Evolutionary conservation across 2,888 invertebrate species (phyloP).

Genomic region (Dermolepida albohirtum): DNA sequence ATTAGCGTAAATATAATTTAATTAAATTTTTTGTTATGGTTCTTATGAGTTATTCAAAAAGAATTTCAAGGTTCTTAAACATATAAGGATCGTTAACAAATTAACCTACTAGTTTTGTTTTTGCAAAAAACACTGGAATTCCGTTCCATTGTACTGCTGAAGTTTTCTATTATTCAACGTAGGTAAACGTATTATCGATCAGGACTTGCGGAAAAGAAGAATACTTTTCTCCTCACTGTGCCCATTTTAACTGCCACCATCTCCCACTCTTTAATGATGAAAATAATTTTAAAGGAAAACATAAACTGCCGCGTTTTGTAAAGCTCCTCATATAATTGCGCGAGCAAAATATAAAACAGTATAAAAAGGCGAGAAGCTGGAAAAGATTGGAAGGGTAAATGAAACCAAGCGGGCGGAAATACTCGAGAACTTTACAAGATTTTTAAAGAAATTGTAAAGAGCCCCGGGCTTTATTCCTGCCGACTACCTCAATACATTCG

Average conservation of each 20-base stretch:
- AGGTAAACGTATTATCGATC: no score
- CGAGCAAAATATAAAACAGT: conserved; percentile 50
- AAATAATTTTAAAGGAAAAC: conserved; percentile 43
- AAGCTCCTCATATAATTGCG: conserved; percentile 52
- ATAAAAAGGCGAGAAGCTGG: conserved; percentile 54
- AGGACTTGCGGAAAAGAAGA: no score
- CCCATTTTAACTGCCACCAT: background rate
- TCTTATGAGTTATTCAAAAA: no score
- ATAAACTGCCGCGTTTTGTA: conserved; percentile 47
- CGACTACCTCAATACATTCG: conserved; percentile 41
- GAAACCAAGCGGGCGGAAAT: conserved; percentile 55
- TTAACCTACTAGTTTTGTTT: no score
- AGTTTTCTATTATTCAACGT: no score
- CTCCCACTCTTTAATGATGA: conserved; percentile 36
- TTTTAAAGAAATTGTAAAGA: conserved; percentile 53
- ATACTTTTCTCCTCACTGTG: no score
- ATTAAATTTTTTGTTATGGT: no score
- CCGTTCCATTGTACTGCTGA: no score
- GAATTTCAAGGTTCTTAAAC: no score
- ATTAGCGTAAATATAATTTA: no score
- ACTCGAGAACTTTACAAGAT: conserved; percentile 52
- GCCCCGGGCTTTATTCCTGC: conserved; percentile 49
- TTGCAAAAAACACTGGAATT: no score
- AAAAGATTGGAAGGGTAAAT: conserved; percentile 53
- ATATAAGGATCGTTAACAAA: no score